Percentiles rank a stretch among this genome's conserved stretches.
phyloP scores from a whole-genome alignment of 1,140 invertebrate species.

The Pissodes strobi region DNA sequence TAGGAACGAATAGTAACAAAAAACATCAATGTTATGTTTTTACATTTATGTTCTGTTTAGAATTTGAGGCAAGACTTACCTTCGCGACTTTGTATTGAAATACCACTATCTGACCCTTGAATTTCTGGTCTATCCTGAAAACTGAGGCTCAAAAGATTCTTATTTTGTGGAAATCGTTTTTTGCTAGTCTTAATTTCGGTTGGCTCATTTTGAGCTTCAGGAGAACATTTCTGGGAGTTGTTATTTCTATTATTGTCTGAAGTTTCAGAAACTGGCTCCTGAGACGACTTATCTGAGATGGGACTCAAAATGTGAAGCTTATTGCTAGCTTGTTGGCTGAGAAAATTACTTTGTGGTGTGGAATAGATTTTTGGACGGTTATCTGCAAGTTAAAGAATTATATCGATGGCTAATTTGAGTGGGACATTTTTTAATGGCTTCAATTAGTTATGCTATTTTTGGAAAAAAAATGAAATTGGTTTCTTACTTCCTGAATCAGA shows the following conservation, averaged over 20 bases:
- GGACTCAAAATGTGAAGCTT: conserved; percentile 85
- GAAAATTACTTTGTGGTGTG: conserved; percentile 65
- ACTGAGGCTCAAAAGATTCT: conserved; percentile 74
- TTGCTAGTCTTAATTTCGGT: conserved; percentile 61
- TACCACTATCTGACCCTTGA: conserved; percentile 83
- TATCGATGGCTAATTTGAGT: no score
- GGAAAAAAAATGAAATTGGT: no score
- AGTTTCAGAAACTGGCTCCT: conserved; percentile 78
- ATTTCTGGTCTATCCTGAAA: conserved; percentile 70
- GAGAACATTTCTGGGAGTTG: conserved; percentile 73
- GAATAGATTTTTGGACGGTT: conserved; percentile 58
- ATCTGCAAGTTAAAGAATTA: no score
- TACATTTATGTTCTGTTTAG: no score
- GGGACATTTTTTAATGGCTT: no score
- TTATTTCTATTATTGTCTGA: conserved; percentile 79
- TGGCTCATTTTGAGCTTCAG: conserved; percentile 60
- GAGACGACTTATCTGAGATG: conserved; percentile 88
- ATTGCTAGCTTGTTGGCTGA: conserved; percentile 64
- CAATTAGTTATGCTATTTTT: no score
- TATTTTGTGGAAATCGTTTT: conserved; percentile 71
- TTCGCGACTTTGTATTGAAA: conserved; percentile 79
- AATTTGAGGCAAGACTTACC: no score
- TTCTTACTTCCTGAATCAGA: conserved; percentile 73
- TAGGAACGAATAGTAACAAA: no score
- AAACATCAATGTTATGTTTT: no score